A percentile compares a stretch with the other conserved stretches of the same genome.
Conservation (phyloP, 2,113 vertebrate species). For the Oreochromis niloticus region DNA sequence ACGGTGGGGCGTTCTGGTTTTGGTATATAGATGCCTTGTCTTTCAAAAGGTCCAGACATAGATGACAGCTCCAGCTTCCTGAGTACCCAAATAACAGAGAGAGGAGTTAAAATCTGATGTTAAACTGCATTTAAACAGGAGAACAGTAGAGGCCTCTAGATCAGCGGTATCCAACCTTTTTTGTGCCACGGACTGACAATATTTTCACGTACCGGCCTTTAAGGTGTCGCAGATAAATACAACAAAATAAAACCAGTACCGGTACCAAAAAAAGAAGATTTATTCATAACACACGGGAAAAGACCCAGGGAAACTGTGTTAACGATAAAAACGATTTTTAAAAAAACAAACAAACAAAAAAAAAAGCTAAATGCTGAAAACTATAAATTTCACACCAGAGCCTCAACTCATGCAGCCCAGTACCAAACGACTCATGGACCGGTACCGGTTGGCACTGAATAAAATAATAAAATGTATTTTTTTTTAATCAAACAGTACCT, state of each 20-base stretch:
- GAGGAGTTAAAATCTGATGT: neutral
- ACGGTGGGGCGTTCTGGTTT: conserved; percentile 80
- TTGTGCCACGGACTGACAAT: neutral
- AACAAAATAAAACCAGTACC: neutral
- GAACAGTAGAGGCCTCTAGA: neutral
- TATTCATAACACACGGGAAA: neutral
- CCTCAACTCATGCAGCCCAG: neutral
- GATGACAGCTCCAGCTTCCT: conserved; percentile 96
- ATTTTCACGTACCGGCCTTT: neutral
- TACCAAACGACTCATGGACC: neutral
- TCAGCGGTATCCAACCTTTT: neutral
- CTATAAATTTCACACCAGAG: neutral
- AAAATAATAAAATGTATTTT: neutral
- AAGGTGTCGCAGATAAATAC: neutral
- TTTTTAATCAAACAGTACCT: neutral
- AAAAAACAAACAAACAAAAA: neutral
- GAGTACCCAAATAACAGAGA: neutral
- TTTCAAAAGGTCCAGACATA: conserved; percentile 92
- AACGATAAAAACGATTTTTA: neutral
- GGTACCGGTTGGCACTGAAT: neutral
- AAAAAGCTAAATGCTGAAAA: no score
- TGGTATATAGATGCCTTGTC: conserved; percentile 96
- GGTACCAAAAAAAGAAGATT: neutral
- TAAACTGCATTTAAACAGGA: neutral
- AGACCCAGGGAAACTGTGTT: neutral